These are phyloP conservation scores for Tridacna gigas DNA, from an alignment of 2,888 invertebrate genomes.

Conservation along the genomic window DNA sequence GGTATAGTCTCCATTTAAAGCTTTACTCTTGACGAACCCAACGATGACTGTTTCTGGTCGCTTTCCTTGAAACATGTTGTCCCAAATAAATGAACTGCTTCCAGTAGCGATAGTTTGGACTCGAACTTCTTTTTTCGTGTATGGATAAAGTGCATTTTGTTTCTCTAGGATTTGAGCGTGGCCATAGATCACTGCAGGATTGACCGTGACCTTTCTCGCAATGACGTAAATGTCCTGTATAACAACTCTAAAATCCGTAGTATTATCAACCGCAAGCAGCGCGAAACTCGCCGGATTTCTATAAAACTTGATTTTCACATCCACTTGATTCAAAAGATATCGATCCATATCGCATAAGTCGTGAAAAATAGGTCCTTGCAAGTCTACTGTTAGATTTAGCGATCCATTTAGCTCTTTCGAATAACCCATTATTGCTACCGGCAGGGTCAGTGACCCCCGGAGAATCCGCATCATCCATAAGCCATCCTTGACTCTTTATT, in stretches of 20 bases:
- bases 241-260: conserved; percentile 18
- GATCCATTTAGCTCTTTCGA: conserved; percentile 34
- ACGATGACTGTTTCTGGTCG: conserved; percentile 41
- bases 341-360: conserved; percentile 53
- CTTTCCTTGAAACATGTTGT: conserved; percentile 54
- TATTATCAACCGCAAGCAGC: conserved; percentile 32
- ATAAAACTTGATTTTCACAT: conserved; percentile 33
- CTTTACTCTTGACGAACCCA: conserved; percentile 45
- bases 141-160: conserved; percentile 21
- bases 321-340: conserved; percentile 31
- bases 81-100: conserved; percentile 38
- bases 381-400: conserved; percentile 30
- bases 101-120: conserved; percentile 46
- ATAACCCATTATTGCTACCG: conserved; percentile 37
- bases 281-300: conserved; percentile 41
- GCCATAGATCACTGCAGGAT: conserved; percentile 33
- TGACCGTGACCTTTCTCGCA: conserved; percentile 17
- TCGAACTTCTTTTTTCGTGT: conserved; percentile 30
- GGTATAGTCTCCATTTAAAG: conserved; percentile 46
- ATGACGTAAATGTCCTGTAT: conserved; percentile 39
- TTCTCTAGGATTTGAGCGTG: conserved; percentile 36
- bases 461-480: conserved; percentile 40
- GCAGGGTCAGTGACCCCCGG: conserved; percentile 43
- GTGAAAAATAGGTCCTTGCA: conserved; percentile 54
- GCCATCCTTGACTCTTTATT: conserved; percentile 48